Percentiles rank a stretch among this genome's conserved stretches.
These are phyloP conservation scores for Griposia aprilina DNA, from an alignment of 2,888 invertebrate genomes.

Conservation along the genomic window DNA sequence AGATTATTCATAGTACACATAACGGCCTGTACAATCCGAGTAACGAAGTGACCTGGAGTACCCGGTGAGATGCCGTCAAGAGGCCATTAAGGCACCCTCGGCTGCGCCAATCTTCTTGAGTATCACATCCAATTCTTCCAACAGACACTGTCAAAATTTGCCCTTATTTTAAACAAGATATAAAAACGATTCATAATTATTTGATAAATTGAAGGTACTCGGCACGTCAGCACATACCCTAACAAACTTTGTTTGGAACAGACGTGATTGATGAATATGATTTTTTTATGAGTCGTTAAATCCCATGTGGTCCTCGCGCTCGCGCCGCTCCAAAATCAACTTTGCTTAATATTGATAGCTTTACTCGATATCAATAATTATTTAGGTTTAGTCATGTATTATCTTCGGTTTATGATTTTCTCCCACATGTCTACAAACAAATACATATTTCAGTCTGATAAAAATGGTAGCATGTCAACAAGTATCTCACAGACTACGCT, in stretches of 20 bases:
- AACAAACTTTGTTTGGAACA: conserved; percentile 68
- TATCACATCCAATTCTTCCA: conserved; percentile 84
- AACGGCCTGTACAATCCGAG: conserved; percentile 85
- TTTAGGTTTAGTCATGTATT: conserved; percentile 52
- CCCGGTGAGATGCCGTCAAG: conserved; percentile 84
- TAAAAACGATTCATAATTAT: conserved; percentile 65
- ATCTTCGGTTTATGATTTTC: conserved; percentile 17
- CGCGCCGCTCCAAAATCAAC: conserved; percentile 60
- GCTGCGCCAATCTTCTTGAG: conserved; percentile 87
- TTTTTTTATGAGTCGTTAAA: conserved; percentile 71
- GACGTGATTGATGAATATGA: conserved; percentile 71
- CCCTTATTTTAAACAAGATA: conserved; percentile 71
- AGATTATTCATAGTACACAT: conserved; percentile 85
- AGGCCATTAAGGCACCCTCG: conserved; percentile 89
- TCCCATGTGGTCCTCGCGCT: conserved; percentile 62
- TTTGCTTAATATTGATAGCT: conserved; percentile 67
- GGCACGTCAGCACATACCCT: conserved; percentile 65
- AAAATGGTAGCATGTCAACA: conserved; percentile 34
- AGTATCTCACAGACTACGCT: conserved; percentile 36
- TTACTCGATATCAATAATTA: conserved; percentile 55
- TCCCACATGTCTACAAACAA: conserved; percentile 6
- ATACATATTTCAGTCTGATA: conserved; percentile 24
- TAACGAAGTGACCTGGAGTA: conserved; percentile 90
- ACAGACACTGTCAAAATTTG: conserved; percentile 76
- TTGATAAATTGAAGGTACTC: conserved; percentile 66